Base-by-base conservation (phyloP, 2,797 vertebrate species). In the Vireo griseus region DNA sequence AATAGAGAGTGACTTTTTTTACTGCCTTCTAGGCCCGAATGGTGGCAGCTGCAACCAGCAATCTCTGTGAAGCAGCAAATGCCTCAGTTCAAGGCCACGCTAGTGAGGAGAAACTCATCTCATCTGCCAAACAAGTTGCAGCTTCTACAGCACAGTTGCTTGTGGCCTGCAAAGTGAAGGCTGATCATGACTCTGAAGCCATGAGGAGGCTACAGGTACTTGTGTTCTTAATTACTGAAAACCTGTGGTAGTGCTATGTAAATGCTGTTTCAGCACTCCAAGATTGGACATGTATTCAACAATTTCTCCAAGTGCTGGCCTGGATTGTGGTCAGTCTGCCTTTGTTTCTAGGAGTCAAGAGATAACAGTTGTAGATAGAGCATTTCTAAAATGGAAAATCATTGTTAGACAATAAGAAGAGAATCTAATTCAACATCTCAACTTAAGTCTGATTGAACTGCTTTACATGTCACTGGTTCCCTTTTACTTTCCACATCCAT, bases 31-130 rank as follows among this genome's bases (percentile, higher is more conserved):
- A 99, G 99, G 99, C 99, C 6, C 98, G 99, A 79, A 99, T 99
- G 99, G 99, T 99, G 80, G 99, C 99, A 9, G 99, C 99, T n/a
- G 99, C 99, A 40, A 99, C 99, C 94, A 99, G 99, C 97, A 99
- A 98, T 97, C 98, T 99, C 95, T 99, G 99, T 44, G 99, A 99
- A 97, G 98, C 99, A 2, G 99, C 99, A 13, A 99, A 99, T n/a
- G 99, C 99, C 73, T 99, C 99, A 0, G 99, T 99, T 21, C 99
- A 99, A 97, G 99, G 99, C 81, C 99, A 99, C 0, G 99, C 99
- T 97, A 99, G 99, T 3, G 99, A 99, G 92, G 99, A 99, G 98
- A 99, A 99, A 94, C 99, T 99, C 95, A 99, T 99, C 98, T 99
- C 98, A 24, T 99, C 99, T 1, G 99, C 99, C 94, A 99, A 99